phyloP scores from a whole-genome alignment of 2,797 vertebrate species.

The Scyliorhinus canicula region DNA sequence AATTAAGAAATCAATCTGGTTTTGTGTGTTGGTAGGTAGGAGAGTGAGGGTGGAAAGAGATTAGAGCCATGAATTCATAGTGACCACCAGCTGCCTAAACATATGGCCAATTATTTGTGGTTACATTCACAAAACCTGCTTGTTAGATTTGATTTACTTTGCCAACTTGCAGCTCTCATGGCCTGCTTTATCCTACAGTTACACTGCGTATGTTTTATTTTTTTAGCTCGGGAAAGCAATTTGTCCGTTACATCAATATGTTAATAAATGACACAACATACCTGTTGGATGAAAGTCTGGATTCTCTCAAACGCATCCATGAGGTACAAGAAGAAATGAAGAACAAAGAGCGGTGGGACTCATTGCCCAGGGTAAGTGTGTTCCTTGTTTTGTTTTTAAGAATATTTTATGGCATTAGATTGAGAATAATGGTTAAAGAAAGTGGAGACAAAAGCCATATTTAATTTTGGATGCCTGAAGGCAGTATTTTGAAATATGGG shows the following conservation, averaged over 20 bases:
- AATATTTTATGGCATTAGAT: not conserved
- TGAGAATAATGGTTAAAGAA: not conserved
- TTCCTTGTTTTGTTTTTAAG: not conserved
- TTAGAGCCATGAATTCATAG: not conserved
- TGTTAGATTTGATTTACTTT: not conserved
- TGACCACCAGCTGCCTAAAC: not conserved
- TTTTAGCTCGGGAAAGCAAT: slow-evolving; percentile 92
- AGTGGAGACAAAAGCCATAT: not conserved
- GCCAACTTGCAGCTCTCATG: not conserved
- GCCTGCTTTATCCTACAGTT: slow-evolving; percentile 38
- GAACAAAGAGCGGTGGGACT: slow-evolving; percentile 95
- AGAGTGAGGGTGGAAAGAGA: not conserved
- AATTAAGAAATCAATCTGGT: not conserved
- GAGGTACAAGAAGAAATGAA: slow-evolving; percentile 99
- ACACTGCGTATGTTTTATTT: slow-evolving; percentile 41
- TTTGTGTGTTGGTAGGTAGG: not conserved
- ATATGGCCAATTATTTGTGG: not conserved
- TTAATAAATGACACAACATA: slow-evolving; percentile 98
- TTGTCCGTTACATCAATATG: slow-evolving; percentile 99
- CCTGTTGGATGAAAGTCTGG: slow-evolving; percentile 92
- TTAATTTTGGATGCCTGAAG: not conserved
- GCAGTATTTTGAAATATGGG: not conserved
- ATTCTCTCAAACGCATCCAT: slow-evolving; percentile 96
- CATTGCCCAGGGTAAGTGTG: slow-evolving; percentile 80
- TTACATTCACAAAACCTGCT: not conserved